phyloP scores from a whole-genome alignment of 2,797 vertebrate genomes.

The Sorex maritimensis region DNA sequence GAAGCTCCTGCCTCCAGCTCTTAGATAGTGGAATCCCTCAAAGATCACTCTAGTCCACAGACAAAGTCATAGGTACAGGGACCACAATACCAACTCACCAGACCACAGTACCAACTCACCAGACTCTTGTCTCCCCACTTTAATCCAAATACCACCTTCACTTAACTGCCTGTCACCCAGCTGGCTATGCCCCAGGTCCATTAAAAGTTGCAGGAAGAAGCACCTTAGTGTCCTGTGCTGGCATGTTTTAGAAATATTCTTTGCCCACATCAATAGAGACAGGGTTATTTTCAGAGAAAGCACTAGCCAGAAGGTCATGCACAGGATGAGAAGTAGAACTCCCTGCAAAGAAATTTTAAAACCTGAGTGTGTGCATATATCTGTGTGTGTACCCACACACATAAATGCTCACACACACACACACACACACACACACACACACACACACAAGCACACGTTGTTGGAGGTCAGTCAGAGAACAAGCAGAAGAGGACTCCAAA shows the following conservation, averaged over 20 bases:
- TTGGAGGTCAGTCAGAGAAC: background rate
- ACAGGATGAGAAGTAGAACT: background rate
- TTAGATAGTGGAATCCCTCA: background rate
- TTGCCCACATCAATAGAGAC: background rate
- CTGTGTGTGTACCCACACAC: background rate
- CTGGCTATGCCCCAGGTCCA: too few relatives aligned
- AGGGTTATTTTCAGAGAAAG: background rate
- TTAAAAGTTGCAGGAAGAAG: background rate
- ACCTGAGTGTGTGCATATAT: background rate
- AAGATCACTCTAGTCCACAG: background rate
- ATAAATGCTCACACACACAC: background rate
- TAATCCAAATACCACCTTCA: too few relatives aligned
- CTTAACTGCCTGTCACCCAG: background rate
- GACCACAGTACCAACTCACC: background rate
- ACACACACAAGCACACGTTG: background rate
- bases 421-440: too few relatives aligned
- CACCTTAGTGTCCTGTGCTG: background rate
- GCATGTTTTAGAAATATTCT: background rate
- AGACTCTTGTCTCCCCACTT: too few relatives aligned
- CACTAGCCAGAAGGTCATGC: background rate
- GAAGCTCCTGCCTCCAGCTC: background rate
- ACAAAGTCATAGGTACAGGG: background rate
- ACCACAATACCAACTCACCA: background rate
- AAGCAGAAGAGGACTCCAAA: background rate
- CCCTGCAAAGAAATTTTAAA: background rate